Evolutionary conservation across 2,888 invertebrate genomes (phyloP).

Genomic region (Saturnia japonica): DNA sequence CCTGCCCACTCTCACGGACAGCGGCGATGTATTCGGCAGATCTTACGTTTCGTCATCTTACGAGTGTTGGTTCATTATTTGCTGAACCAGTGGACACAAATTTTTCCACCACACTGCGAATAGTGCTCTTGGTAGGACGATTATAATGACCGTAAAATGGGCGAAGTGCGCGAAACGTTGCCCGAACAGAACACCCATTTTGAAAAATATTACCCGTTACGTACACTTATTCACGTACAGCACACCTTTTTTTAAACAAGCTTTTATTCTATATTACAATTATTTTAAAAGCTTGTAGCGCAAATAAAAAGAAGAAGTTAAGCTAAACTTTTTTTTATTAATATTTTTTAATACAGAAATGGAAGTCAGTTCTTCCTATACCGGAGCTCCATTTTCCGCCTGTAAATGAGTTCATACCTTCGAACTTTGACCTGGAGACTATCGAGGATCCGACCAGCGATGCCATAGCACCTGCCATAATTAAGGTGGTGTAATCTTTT

Average conservation of each 20-base stretch:
- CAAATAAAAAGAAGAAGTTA: too few relatives aligned
- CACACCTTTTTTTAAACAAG: too few relatives aligned
- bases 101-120: not conserved
- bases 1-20: slow-evolving; percentile 26
- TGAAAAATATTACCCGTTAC: too few relatives aligned
- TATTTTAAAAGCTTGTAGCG: too few relatives aligned
- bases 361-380: slow-evolving; percentile 85
- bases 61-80: slow-evolving; percentile 34
- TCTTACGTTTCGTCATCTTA: slow-evolving; percentile 38
- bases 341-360: slow-evolving; percentile 68
- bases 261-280: too few relatives aligned
- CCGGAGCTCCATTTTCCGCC: slow-evolving; percentile 88
- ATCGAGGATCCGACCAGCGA: slow-evolving; percentile 78
- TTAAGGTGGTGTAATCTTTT: slow-evolving; percentile 81
- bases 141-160: not conserved
- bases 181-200: too few relatives aligned
- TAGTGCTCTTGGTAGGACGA: not conserved
- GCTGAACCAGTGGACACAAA: slow-evolving; percentile 41
- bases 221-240: too few relatives aligned
- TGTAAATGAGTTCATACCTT: slow-evolving; percentile 96
- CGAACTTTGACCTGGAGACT: slow-evolving; percentile 86
- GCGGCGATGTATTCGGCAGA: slow-evolving; percentile 42
- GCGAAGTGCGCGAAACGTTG: not conserved
- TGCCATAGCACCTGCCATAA: slow-evolving; percentile 84
- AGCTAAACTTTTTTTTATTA: too few relatives aligned